These are phyloP conservation scores for Lates calcarifer DNA, from an alignment of 2,113 vertebrate genomes.

Conservation along the genomic window DNA sequence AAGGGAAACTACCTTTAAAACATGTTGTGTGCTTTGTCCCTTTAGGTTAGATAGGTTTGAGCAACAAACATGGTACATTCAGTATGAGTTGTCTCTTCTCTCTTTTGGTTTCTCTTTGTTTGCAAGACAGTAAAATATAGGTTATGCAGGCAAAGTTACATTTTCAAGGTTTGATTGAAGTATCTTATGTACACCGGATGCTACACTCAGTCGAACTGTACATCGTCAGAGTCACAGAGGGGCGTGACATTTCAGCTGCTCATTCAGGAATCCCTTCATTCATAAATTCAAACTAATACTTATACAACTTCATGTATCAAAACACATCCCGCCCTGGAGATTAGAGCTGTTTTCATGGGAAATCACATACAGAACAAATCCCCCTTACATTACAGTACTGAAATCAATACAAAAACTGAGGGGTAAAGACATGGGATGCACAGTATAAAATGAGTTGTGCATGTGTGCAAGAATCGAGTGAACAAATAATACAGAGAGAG, in stretches of 20 bases:
- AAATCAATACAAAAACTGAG: slow-evolving; percentile 61
- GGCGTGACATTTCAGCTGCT: slow-evolving; percentile 37
- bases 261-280: slow-evolving; percentile 29
- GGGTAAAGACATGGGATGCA: slow-evolving; percentile 47
- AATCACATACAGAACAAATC: slow-evolving; percentile 45
- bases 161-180: slow-evolving; percentile 78
- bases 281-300: slow-evolving; percentile 34
- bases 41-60: slow-evolving; percentile 63
- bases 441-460: slow-evolving; percentile 60
- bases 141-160: slow-evolving; percentile 84
- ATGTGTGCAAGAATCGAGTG: slow-evolving; percentile 37
- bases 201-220: slow-evolving; percentile 65
- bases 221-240: slow-evolving; percentile 62
- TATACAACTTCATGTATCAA: slow-evolving; percentile 58
- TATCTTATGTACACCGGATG: slow-evolving; percentile 75
- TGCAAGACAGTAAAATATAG: slow-evolving; percentile 84
- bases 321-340: slow-evolving; percentile 45
- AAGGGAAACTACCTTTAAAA: slow-evolving; percentile 27
- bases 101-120: slow-evolving; percentile 75
- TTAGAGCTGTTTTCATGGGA: slow-evolving; percentile 44
- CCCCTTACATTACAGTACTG: slow-evolving; percentile 38
- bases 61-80: slow-evolving; percentile 82
- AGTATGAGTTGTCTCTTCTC: slow-evolving; percentile 71
- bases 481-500: slow-evolving; percentile 49
- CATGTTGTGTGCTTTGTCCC: slow-evolving; percentile 48